A percentile compares a stretch with the other conserved stretches of the same genome.
Evolutionary conservation across 2,888 invertebrate genomes (phyloP).

Genomic region (Metopia argyrocephala): DNA sequence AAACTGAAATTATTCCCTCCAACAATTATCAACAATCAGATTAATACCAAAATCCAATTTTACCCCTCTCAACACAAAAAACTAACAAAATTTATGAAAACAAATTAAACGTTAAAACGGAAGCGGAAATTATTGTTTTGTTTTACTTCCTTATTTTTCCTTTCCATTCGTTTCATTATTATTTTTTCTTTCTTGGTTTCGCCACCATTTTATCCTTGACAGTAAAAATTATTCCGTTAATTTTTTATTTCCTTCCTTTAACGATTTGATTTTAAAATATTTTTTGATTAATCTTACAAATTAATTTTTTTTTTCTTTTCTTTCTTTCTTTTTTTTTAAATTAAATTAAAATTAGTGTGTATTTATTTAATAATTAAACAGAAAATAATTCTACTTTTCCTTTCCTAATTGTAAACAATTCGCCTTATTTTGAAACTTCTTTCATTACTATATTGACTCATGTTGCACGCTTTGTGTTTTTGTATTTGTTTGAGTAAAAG

Average conservation of each 20-base stretch:
- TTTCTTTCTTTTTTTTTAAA: neutral
- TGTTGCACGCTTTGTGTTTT: slow-evolving; percentile 76
- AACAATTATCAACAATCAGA: slow-evolving; percentile 30
- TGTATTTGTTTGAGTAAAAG: slow-evolving; percentile 64
- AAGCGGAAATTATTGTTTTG: slow-evolving; percentile 54
- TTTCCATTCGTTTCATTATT: slow-evolving; percentile 41
- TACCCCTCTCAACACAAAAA: slow-evolving; percentile 6
- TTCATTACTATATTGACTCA: slow-evolving; percentile 65
- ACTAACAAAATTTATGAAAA: slow-evolving; percentile 9
- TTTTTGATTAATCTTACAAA: too few relatives aligned
- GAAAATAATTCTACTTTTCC: neutral
- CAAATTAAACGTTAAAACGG: slow-evolving; percentile 17
- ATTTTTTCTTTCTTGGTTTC: neutral
- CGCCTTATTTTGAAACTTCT: slow-evolving; percentile 42
- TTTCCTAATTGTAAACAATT: slow-evolving; percentile 11
- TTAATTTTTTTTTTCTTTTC: neutral
- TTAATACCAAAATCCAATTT: slow-evolving; percentile 51
- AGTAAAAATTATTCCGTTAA: neutral
- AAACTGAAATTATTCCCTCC: neutral
- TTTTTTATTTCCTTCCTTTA: neutral
- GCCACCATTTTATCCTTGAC: neutral
- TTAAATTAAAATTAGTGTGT: slow-evolving; percentile 4
- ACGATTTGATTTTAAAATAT: too few relatives aligned
- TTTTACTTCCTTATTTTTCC: slow-evolving; percentile 38
- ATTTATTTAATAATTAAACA: neutral